These are phyloP conservation scores for Lineus longissimus DNA, from an alignment of 1,140 invertebrate species.

Conservation along the genomic window DNA sequence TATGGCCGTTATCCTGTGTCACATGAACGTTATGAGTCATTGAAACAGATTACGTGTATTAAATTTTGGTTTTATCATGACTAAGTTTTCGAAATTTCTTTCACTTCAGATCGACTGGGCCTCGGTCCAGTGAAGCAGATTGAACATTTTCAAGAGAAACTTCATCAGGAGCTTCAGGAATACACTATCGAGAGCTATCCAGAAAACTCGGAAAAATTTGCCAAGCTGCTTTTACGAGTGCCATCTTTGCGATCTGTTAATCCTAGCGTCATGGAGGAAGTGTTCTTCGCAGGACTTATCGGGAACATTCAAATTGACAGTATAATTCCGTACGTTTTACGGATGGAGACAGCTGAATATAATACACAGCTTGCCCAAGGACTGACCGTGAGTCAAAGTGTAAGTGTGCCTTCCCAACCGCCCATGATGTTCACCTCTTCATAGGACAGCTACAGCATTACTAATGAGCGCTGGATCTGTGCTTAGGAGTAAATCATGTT, in stretches of 20 bases:
- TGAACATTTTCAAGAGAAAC: slow-evolving; percentile 70
- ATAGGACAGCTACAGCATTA: no score
- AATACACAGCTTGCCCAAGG: slow-evolving; percentile 41
- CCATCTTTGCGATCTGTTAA: slow-evolving; percentile 74
- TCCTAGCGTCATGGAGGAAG: slow-evolving; percentile 77
- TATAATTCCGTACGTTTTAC: slow-evolving; percentile 86
- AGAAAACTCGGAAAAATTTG: slow-evolving; percentile 56
- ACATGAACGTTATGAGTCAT: no score
- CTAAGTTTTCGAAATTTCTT: no score
- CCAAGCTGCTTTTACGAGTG: slow-evolving; percentile 69
- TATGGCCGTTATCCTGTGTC: no score
- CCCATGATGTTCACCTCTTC: no score
- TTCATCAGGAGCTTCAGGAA: slow-evolving; percentile 66
- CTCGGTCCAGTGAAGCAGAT: slow-evolving; percentile 52
- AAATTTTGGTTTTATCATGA: no score
- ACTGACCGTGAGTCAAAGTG: neutral
- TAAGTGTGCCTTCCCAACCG: no score
- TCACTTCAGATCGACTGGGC: slow-evolving; percentile 41
- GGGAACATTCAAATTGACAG: slow-evolving; percentile 89
- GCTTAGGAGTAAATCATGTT: no score
- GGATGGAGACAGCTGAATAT: slow-evolving; percentile 64
- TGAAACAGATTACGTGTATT: no score
- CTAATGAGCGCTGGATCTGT: no score
- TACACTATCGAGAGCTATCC: slow-evolving; percentile 50
- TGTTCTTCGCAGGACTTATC: slow-evolving; percentile 87